These are phyloP conservation scores for Ctenoplectra terminalis DNA, from an alignment of 1,140 invertebrate genomes.

Conservation along the genomic window DNA sequence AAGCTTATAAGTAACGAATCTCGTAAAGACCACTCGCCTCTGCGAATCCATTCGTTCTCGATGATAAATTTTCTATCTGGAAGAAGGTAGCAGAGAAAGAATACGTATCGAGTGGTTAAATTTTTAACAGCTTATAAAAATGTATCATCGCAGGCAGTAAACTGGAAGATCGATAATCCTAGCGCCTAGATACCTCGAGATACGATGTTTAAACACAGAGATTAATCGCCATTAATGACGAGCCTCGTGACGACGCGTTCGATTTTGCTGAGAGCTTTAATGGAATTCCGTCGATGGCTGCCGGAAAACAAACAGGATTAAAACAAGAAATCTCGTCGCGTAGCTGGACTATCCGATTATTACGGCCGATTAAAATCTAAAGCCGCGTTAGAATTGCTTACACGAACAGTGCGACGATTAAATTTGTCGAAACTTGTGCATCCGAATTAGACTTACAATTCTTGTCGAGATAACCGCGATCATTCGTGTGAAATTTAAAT, in stretches of 20 bases:
- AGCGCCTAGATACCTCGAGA: not conserved
- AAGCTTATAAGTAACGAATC: not conserved
- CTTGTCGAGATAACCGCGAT: too few relatives aligned
- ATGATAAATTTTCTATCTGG: not conserved
- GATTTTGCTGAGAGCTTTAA: not conserved
- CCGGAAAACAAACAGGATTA: constrained; percentile 3
- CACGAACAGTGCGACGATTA: not conserved
- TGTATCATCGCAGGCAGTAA: too few relatives aligned
- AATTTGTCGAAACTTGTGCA: not conserved
- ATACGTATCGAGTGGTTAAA: not conserved
- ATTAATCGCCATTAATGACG: too few relatives aligned
- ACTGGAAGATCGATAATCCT: not conserved
- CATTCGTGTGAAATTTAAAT: too few relatives aligned
- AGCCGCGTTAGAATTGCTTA: constrained; percentile 19
- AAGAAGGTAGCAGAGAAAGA: not conserved
- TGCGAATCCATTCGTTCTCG: not conserved
- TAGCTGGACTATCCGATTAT: not conserved
- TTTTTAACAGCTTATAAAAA: not conserved
- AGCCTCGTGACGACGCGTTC: not conserved
- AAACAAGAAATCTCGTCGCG: not conserved
- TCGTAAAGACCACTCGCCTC: not conserved
- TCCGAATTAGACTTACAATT: not conserved
- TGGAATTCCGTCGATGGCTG: not conserved
- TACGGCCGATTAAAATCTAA: constrained; percentile 18
- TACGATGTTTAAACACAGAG: too few relatives aligned